These are phyloP conservation scores for Hemicentrotus pulcherrimus DNA, from an alignment of 35 echinoderm and acorn worm genomes.

Conservation along the genomic window DNA sequence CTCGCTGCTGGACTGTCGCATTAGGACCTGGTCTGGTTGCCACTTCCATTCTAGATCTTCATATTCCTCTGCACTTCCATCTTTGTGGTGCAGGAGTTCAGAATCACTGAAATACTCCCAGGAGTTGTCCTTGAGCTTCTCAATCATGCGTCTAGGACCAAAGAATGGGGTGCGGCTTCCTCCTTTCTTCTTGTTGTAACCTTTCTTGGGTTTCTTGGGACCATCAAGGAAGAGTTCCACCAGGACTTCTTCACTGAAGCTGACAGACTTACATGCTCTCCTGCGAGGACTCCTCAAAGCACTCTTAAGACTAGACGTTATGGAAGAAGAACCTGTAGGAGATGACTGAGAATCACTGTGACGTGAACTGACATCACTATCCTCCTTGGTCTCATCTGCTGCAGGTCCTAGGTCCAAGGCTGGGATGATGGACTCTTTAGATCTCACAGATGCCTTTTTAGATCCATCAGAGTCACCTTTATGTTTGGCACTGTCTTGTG, in stretches of 20 bases:
- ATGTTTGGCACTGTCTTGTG: slow-evolving; percentile 28
- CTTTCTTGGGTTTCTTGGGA: slow-evolving; percentile 44
- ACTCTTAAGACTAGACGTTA: slow-evolving; percentile 75
- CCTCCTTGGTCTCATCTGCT: not conserved
- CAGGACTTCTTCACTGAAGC: slow-evolving; percentile 87
- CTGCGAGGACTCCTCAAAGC: slow-evolving; percentile 54
- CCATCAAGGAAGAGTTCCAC: slow-evolving; percentile 72
- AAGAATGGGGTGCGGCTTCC: slow-evolving; percentile 58
- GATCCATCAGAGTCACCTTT: slow-evolving; percentile 18
- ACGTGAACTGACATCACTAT: slow-evolving; percentile 23
- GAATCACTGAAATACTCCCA: slow-evolving; percentile 84
- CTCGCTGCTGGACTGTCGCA: slow-evolving; percentile 70
- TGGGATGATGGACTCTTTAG: slow-evolving; percentile 48
- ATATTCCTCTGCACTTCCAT: slow-evolving; percentile 52
- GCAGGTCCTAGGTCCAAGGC: slow-evolving; percentile 34
- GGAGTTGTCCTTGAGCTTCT: slow-evolving; percentile 76
- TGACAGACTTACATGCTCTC: slow-evolving; percentile 80
- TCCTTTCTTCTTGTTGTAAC: slow-evolving; percentile 52
- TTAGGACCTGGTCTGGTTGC: slow-evolving; percentile 17
- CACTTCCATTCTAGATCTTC: slow-evolving; percentile 68
- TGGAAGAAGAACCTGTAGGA: slow-evolving; percentile 58
- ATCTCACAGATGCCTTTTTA: not conserved
- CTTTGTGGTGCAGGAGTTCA: slow-evolving; percentile 62
- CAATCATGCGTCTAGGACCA: slow-evolving; percentile 57
- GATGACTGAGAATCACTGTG: slow-evolving; percentile 26